Base-by-base conservation (phyloP, 2,113 vertebrate species). In the Myotis yumanensis region DNA sequence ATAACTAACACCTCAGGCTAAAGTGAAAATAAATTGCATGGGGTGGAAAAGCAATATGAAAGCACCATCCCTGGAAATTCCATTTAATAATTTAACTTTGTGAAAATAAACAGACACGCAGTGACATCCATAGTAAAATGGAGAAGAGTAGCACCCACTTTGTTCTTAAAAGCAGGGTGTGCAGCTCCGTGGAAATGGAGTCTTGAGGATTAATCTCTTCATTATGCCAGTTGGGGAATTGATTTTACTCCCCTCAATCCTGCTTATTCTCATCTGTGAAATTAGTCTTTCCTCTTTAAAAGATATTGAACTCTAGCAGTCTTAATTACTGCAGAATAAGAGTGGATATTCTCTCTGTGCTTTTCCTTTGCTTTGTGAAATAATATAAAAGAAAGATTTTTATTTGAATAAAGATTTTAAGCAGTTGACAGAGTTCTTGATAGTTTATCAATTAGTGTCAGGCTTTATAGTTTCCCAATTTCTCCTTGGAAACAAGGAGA, bases 311-410 rank as follows among this genome's bases (percentile, higher is more conserved):
- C 40, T 71, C 30, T 59, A 54, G 20, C 46, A 43, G 16, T 76
- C 30, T 76, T 71, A 80, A 77, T 72, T 76, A 35, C 30, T 90
- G 2, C 16, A 87, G 20, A 77, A 83, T 40, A 28, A 83, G 66
- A 4, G 4, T 32, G 32, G 23, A 22, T 59, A 28, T 81, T 69
- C 23, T 84, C 18, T 48, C 4, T n/a, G 5, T 28, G 16, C 46
- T 71, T 87, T 89, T 59, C 35, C 46, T 89, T 83, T 90, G 37
- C 32, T 46, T 90, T 28, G 2, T 72, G n/a, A 94, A 86, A 86
- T 35, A 84, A 1, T 32, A 35, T 66, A 86, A 85, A 28, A 57
- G 16, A 94, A 86, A 20, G 3, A 8, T 37, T 85, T 81, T 71
- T 57, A 32, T 77, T 59, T 81, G 48, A 89, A 51, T 14, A 43